Conservation (phyloP, 64 coral and sea anemone species). For the Montipora efflorescens region DNA sequence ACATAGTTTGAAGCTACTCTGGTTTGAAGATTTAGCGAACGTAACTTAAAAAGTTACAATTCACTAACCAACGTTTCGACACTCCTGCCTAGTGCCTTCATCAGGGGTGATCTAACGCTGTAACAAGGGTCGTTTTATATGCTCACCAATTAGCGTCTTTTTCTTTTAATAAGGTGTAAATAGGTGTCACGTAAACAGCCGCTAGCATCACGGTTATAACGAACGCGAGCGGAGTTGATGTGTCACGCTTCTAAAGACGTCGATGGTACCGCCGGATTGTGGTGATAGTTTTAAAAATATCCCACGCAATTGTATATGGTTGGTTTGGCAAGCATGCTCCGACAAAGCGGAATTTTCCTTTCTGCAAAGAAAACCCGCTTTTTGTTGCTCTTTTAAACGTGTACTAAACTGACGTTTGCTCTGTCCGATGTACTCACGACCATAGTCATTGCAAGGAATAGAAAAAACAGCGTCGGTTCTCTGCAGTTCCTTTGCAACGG, state of each 20-base stretch:
- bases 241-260: not conserved
- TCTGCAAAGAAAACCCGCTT: no score
- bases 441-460: no score
- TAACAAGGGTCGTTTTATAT: slow-evolving; percentile 1
- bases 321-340: not conserved
- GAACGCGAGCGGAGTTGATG: not conserved
- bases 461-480: no score
- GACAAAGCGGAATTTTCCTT: no score
- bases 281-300: not conserved
- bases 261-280: not conserved
- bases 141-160: not conserved
- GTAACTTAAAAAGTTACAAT: not conserved
- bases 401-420: no score
- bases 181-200: not conserved
- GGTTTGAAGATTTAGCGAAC: not conserved
- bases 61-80: not conserved
- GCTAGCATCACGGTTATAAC: not conserved
- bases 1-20: no score
- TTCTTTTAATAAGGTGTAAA: no score
- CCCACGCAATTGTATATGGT: slow-evolving; percentile 1
- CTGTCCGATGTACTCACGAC: no score
- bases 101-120: not conserved
- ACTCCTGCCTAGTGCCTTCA: not conserved
- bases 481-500: no score
- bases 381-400: no score